phyloP scores from a whole-genome alignment of 2,113 vertebrate species.

The Bagarius yarrelli region DNA sequence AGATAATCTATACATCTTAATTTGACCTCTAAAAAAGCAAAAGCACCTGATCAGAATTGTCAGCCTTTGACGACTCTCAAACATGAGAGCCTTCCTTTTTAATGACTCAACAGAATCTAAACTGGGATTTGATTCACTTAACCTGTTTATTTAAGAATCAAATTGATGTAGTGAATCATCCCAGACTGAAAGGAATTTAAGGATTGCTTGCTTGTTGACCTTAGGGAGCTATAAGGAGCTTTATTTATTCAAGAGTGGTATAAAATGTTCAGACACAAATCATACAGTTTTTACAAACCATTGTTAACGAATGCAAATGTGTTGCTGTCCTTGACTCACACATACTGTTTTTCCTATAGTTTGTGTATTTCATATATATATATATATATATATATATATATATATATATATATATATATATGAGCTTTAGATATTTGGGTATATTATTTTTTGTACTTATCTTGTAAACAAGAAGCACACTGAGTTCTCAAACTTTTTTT shows the following conservation, averaged over 20 bases:
- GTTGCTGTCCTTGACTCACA: background rate
- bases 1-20: background rate
- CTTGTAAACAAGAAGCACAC: no score
- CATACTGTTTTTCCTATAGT: background rate
- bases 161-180: background rate
- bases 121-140: background rate
- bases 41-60: background rate
- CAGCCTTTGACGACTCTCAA: background rate
- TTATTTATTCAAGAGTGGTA: background rate
- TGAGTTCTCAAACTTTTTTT: background rate
- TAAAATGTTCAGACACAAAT: background rate
- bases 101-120: background rate
- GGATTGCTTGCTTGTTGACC: background rate
- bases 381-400: background rate
- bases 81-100: background rate
- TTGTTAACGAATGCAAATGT: background rate
- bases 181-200: background rate
- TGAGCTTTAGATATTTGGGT: background rate
- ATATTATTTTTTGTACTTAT: background rate
- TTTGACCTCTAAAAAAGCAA: background rate
- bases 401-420: background rate
- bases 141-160: background rate
- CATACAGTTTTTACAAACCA: background rate
- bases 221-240: background rate
- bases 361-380: background rate